These are phyloP conservation scores for Chrysaora quinquecirrha DNA, from an alignment of 30 jellyfish, hydroid and myxozoan genomes.

Conservation along the genomic window DNA sequence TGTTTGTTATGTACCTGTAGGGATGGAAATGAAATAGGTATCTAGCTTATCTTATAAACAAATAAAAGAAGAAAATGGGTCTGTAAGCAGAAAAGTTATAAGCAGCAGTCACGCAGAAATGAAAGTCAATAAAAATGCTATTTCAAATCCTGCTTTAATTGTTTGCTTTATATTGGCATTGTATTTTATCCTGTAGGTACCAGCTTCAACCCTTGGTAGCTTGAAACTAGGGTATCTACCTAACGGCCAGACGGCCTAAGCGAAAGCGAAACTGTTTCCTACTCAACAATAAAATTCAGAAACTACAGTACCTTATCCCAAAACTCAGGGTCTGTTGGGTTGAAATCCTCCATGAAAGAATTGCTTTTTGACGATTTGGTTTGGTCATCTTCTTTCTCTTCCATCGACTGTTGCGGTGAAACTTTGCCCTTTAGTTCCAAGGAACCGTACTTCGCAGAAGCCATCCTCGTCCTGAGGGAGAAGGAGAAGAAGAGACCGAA, in stretches of 20 bases:
- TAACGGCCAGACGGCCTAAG: too few relatives aligned
- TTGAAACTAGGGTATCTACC: too few relatives aligned
- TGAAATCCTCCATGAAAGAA: conserved; percentile 51
- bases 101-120: neutral
- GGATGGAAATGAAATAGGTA: neutral
- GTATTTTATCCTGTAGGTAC: neutral
- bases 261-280: too few relatives aligned
- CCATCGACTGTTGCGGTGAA: neutral
- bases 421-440: neutral
- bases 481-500: too few relatives aligned
- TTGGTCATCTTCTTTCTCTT: neutral
- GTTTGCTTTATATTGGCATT: neutral
- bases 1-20: conserved; percentile 32
- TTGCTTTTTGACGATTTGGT: neutral
- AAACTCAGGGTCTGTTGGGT: conserved; percentile 54
- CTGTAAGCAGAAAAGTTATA: neutral
- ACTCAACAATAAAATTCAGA: too few relatives aligned
- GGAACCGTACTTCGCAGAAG: conserved; percentile 33
- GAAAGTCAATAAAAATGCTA: too few relatives aligned
- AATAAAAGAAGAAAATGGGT: neutral
- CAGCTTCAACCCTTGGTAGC: too few relatives aligned
- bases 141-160: neutral
- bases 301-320: conserved; percentile 79
- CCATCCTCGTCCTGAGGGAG: too few relatives aligned
- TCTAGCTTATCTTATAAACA: neutral